Evolutionary conservation across 2,888 invertebrate species (phyloP).

Genomic region (Parnassius apollo): DNA sequence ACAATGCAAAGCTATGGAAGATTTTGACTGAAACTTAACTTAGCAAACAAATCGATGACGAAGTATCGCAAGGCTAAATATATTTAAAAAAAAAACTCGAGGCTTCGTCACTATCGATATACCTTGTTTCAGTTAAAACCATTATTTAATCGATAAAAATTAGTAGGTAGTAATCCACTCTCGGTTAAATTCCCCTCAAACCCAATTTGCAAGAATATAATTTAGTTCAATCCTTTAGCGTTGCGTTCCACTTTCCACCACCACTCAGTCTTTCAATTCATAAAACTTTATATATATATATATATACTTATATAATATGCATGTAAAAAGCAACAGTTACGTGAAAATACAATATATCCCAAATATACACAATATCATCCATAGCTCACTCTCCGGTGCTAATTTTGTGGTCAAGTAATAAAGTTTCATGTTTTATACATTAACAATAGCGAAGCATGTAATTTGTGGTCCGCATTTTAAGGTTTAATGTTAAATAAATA

Average conservation of each 20-base stretch:
- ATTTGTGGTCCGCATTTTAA: not conserved
- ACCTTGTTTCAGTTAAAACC: no score
- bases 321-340: constrained; percentile 29
- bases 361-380: constrained; percentile 42
- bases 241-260: constrained; percentile 54
- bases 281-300: constrained; percentile 55
- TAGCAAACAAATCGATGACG: no score
- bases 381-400: constrained; percentile 31
- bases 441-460: not conserved
- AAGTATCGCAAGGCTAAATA: no score
- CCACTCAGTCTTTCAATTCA: constrained; percentile 72
- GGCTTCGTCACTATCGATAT: no score
- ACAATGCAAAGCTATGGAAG: no score
- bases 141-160: no score
- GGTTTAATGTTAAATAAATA: not conserved
- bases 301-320: constrained; percentile 41
- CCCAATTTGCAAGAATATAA: constrained; percentile 3
- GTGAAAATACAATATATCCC: constrained; percentile 47
- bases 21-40: no score
- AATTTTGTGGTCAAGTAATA: constrained; percentile 4
- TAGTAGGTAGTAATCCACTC: no score
- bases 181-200: no score
- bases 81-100: no score
- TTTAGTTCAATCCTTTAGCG: constrained; percentile 39
- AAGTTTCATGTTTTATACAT: constrained; percentile 7